Evolutionary conservation across 1,140 invertebrate species (phyloP).

Genomic region (Streblospio benedicti): DNA sequence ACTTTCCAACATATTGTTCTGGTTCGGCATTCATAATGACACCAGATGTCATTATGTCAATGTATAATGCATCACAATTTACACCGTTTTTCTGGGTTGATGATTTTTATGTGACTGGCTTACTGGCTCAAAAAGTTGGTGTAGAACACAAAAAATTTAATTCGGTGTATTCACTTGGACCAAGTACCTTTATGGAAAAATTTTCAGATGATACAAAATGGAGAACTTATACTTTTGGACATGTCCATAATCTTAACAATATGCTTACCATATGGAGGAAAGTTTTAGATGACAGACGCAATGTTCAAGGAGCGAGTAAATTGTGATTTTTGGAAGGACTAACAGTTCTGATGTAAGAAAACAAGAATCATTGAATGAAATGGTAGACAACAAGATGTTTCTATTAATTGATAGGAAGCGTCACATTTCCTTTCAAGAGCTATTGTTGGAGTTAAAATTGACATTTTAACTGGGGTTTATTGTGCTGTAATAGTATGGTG

Average conservation of each 20-base stretch:
- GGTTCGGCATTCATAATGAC: conserved; percentile 47
- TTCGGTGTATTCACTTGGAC: conserved; percentile 8
- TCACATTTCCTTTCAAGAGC: no score
- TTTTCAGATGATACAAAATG: conserved; percentile 9
- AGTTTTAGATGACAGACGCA: neutral
- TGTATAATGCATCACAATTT: conserved; percentile 35
- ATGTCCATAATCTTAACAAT: conserved; percentile 15
- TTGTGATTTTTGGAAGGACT: no score
- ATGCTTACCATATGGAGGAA: conserved; percentile 1
- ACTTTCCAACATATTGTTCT: conserved; percentile 48
- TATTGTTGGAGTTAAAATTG: no score
- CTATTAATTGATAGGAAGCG: no score
- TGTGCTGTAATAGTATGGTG: no score
- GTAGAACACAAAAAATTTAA: conserved; percentile 21
- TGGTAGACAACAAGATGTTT: no score
- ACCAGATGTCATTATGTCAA: conserved; percentile 34
- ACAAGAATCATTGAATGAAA: no score
- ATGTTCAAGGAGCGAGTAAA: no score
- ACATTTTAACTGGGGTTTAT: no score
- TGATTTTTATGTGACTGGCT: conserved; percentile 45
- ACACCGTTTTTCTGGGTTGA: conserved; percentile 47
- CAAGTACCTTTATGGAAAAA: conserved; percentile 12
- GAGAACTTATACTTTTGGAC: conserved; percentile 6
- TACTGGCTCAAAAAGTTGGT: conserved; percentile 28
- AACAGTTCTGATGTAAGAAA: no score